A percentile compares a stretch with the other conserved stretches of the same genome.
These are phyloP conservation scores for Pituophis catenifer DNA, from an alignment of 2,113 vertebrate species.

Conservation along the genomic window DNA sequence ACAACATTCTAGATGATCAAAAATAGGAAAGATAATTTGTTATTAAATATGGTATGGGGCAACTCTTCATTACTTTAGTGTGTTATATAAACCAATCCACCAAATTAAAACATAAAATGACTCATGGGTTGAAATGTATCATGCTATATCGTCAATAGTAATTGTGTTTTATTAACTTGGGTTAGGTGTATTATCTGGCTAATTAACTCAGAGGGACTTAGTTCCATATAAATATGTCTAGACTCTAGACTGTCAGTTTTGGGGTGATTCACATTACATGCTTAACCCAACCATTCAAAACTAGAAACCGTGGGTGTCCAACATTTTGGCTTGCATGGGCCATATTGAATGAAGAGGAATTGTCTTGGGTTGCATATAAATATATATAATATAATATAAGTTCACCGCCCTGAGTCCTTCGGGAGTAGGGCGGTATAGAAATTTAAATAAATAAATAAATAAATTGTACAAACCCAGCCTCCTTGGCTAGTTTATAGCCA, in stretches of 20 bases:
- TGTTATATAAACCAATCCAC: background rate
- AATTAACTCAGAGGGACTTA: background rate
- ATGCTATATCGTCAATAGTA: background rate
- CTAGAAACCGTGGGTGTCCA: background rate
- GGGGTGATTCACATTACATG: background rate
- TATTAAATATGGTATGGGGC: background rate
- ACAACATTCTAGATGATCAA: background rate
- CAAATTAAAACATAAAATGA: background rate
- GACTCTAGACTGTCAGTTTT: background rate
- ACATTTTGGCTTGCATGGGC: background rate
- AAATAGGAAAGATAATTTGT: background rate
- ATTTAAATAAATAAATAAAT: too few species aligned
- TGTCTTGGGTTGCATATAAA: background rate
- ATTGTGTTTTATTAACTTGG: background rate
- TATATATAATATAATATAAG: background rate
- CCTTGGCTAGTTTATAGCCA: background rate
- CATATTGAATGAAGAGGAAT: background rate
- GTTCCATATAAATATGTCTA: background rate
- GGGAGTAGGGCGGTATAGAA: too few species aligned
- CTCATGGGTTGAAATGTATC: background rate
- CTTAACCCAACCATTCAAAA: background rate
- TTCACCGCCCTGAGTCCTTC: too few species aligned
- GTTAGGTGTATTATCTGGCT: background rate
- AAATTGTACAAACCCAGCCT: background rate
- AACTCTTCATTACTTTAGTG: background rate